A percentile compares a stretch with the other conserved stretches of the same genome.
Conservation (phyloP, 1,140 invertebrate genomes). For the Brachionus rubens region DNA sequence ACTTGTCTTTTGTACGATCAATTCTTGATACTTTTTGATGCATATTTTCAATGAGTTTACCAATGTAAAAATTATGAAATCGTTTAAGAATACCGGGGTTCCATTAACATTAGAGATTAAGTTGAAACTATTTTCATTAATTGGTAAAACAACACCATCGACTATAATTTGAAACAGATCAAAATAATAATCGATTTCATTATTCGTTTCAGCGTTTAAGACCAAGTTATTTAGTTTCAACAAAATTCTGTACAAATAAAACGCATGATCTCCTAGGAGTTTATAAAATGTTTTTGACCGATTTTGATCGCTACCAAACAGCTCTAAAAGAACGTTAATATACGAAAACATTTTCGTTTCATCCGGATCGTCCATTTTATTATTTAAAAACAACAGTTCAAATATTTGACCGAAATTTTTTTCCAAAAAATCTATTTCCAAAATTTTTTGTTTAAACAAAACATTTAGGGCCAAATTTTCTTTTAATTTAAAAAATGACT, state of each 20-base stretch:
- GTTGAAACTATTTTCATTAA: neutral
- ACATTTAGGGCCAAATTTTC: neutral
- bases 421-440: neutral
- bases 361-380: neutral
- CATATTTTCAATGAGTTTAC: neutral
- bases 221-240: neutral
- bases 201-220: neutral
- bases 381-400: neutral
- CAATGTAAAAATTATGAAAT: neutral
- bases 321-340: neutral
- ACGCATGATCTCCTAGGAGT: neutral
- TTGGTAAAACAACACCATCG: neutral
- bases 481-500: neutral
- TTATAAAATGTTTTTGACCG: neutral
- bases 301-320: neutral
- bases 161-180: neutral
- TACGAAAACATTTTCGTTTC: neutral
- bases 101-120: neutral
- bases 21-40: neutral
- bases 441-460: neutral
- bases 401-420: constrained; percentile 23
- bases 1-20: neutral
- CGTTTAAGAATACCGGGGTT: neutral
- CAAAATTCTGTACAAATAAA: neutral
- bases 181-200: neutral